Evolutionary conservation across 2,888 invertebrate genomes (phyloP), one percentile per base, ranked within the genome.

Genomic region (Lumbricus terrestris): DNA sequence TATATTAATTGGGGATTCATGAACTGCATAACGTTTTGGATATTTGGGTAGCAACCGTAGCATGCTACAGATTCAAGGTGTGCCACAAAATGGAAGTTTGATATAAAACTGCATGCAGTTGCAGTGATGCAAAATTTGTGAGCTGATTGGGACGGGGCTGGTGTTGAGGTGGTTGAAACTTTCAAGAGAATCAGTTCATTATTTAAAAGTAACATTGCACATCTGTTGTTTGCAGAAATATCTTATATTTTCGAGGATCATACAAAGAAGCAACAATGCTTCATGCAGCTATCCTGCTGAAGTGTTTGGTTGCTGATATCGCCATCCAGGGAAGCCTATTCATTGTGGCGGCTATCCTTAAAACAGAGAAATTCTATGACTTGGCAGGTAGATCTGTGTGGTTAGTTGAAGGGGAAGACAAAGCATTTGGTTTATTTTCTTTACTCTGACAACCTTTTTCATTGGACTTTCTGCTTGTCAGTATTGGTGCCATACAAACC

Each of bases 351-450:
- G 92, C 93, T 0, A 91, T 92, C 16, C 91, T 95, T 11, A 93
- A 94, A 91, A 95, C 95, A 11, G 95, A 95, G 92, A 95, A 95
- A 91, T 95, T 95, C 92, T 95, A 94, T 91, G 95, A 95, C 92
- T 90, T 95, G 37, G 94, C 95, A 92, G 95, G 95, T 95, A 92
- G 88, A 85, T 42, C 33, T 89, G 33, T 29, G 38, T 90, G 85
- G 23, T 69, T 69, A 69, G n/a, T 69, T 69, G 29, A n/a, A 29
- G 11, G n/a, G 47, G 29, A n/a, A 69, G 69, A n/a, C 47, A 47
- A 16, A 47, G 47, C n/a, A n/a, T n/a, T 69, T n/a, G 69, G 69
- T 69, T 69, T 69, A 69, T 69, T n/a, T 29, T n/a, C 69, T 1
- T 69, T 29, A 69, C n/a, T 47, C 18, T 47, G 47, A 47, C 69